phyloP scores from a whole-genome alignment of 2,888 invertebrate genomes.

The Agriopis leucophaearia region DNA sequence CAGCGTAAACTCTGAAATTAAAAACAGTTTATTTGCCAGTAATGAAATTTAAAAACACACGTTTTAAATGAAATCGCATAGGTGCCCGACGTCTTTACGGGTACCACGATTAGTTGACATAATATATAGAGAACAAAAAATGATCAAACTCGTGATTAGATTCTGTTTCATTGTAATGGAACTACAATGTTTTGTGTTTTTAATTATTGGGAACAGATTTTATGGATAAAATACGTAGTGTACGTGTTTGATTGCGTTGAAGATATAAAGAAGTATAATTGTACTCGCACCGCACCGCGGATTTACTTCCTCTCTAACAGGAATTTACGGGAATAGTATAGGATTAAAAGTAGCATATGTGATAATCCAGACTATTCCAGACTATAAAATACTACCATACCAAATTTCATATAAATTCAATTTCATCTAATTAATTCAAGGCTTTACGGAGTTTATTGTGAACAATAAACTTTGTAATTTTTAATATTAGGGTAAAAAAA shows the following conservation, averaged over 20 bases:
- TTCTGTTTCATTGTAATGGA: not conserved
- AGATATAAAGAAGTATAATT: too few species aligned
- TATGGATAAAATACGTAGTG: not conserved
- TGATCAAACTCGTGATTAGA: not conserved
- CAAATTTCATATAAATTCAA: too few species aligned
- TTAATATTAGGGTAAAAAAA: too few species aligned
- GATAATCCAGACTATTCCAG: too few species aligned
- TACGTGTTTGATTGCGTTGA: not conserved
- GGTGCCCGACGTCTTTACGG: not conserved
- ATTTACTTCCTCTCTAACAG: too few species aligned
- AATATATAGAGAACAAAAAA: not conserved
- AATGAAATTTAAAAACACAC: conserved; percentile 24
- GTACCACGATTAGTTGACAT: not conserved
- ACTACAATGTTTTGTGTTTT: not conserved
- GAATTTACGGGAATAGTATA: too few species aligned
- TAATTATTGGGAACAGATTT: not conserved
- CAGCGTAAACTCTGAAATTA: conserved; percentile 24
- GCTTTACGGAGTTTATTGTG: too few species aligned
- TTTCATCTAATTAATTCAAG: too few species aligned
- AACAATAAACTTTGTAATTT: too few species aligned
- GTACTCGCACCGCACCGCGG: too few species aligned
- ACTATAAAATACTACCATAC: too few species aligned
- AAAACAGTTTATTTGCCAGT: conserved; percentile 26
- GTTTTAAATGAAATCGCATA: conserved; percentile 17
- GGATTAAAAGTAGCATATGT: too few species aligned